These are phyloP conservation scores for Pteromalus puparum DNA, from an alignment of 1,140 invertebrate genomes.

Conservation along the genomic window DNA sequence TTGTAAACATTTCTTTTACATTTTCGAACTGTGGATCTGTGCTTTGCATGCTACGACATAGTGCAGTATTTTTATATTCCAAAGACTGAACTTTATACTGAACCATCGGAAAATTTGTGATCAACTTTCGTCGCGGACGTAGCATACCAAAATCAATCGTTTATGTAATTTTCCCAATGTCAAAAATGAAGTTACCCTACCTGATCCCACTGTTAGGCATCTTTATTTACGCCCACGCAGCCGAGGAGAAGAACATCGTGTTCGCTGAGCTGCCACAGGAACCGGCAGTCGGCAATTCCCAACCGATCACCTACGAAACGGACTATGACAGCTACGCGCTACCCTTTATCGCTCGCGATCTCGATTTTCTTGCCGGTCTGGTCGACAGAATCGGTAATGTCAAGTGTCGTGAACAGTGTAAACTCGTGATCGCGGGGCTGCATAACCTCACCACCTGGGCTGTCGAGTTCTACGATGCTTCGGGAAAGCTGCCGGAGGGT, in stretches of 20 bases:
- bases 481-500: constrained; percentile 79
- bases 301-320: constrained; percentile 19
- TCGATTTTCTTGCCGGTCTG: constrained; percentile 64
- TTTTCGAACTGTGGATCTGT: too few relatives aligned
- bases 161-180: not conserved
- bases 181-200: not conserved
- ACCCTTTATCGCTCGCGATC: constrained; percentile 53
- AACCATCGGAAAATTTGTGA: too few relatives aligned
- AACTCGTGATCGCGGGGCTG: constrained; percentile 72
- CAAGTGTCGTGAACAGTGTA: constrained; percentile 74
- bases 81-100: not conserved
- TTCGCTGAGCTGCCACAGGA: constrained; percentile 8
- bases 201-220: not conserved
- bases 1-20: not conserved
- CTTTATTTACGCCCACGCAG: not conserved
- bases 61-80: not conserved
- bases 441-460: constrained; percentile 76
- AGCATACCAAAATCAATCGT: not conserved
- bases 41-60: too few relatives aligned
- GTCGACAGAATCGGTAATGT: constrained; percentile 71
- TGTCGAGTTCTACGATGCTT: constrained; percentile 80
- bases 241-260: constrained; percentile 3
- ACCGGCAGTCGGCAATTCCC: not conserved
- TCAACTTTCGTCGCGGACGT: too few relatives aligned
- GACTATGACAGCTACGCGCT: constrained; percentile 45